Evolutionary conservation across 2,797 vertebrate species (phyloP).

Genomic region (Sebastes diaconus): DNA sequence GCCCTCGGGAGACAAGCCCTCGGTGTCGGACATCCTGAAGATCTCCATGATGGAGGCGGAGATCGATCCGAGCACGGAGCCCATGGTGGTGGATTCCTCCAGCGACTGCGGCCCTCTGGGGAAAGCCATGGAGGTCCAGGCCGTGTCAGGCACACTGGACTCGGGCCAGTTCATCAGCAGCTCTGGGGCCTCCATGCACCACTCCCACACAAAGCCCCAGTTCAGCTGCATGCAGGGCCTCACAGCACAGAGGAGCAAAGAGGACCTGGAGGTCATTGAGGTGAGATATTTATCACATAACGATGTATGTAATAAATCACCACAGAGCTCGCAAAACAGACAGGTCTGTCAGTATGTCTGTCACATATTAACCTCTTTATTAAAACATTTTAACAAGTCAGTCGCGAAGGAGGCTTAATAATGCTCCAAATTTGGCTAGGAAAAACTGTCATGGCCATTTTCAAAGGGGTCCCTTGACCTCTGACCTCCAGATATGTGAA

Average conservation of each 20-base stretch:
- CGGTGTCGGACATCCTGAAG: constrained; percentile 94
- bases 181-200: constrained; percentile 69
- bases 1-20: constrained; percentile 81
- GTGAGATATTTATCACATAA: constrained; percentile 43
- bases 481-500: no score
- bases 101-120: constrained; percentile 81
- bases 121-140: constrained; percentile 74
- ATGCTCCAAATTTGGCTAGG: no score
- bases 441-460: no score
- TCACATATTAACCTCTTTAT: not conserved
- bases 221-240: constrained; percentile 90
- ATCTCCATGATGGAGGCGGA: constrained; percentile 99
- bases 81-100: constrained; percentile 90
- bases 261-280: constrained; percentile 84
- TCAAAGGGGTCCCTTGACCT: no score
- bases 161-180: constrained; percentile 83
- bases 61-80: constrained; percentile 90
- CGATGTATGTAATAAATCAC: not conserved
- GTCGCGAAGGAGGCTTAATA: accelerated
- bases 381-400: not conserved
- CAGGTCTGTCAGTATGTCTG: no score
- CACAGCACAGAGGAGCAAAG: constrained; percentile 78
- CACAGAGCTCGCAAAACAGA: not conserved
- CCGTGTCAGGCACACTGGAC: constrained; percentile 64
- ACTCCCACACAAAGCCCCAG: constrained; percentile 65